Percentiles rank a stretch among this genome's conserved stretches.
Conservation (phyloP, 2,797 vertebrate species). For the Gobio occitaniae region DNA sequence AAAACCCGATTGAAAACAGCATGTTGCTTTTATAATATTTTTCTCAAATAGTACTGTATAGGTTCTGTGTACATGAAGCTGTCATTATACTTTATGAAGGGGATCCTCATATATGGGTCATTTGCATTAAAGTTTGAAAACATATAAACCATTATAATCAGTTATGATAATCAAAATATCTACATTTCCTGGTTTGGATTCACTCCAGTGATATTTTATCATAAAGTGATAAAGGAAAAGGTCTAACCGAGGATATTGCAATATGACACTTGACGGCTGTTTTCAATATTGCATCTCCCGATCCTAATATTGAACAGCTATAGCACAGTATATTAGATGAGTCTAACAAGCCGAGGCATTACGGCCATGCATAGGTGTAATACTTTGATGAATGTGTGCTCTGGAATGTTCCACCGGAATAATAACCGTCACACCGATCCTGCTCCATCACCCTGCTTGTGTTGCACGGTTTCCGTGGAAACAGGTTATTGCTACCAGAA, state of each 20-base stretch:
- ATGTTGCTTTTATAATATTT: not conserved
- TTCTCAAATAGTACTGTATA: not conserved
- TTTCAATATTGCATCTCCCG: conserved; percentile 27
- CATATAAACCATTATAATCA: not conserved
- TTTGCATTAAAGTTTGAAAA: not conserved
- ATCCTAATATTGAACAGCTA: conserved; percentile 29
- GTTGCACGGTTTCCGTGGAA: conserved; percentile 63
- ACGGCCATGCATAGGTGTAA: conserved; percentile 25
- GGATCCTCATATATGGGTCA: not conserved
- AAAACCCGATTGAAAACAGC: not conserved
- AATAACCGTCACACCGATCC: conserved; percentile 61
- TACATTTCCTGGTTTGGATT: not conserved
- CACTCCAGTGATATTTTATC: not conserved
- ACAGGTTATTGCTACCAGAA: conserved; percentile 60
- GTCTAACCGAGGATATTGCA: conserved; percentile 4
- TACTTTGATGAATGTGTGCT: conserved; percentile 44
- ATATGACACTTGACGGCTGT: conserved; percentile 31
- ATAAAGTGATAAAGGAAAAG: not conserved
- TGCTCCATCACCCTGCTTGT: conserved; percentile 41
- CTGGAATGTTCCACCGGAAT: conserved; percentile 50
- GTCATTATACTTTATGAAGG: not conserved
- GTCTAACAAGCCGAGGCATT: conserved; percentile 30
- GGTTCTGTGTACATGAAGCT: not conserved
- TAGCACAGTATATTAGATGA: conserved; percentile 33
- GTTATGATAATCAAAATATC: not conserved